phyloP scores from a whole-genome alignment of 1,140 invertebrate genomes.

The Drosophila mayri region DNA sequence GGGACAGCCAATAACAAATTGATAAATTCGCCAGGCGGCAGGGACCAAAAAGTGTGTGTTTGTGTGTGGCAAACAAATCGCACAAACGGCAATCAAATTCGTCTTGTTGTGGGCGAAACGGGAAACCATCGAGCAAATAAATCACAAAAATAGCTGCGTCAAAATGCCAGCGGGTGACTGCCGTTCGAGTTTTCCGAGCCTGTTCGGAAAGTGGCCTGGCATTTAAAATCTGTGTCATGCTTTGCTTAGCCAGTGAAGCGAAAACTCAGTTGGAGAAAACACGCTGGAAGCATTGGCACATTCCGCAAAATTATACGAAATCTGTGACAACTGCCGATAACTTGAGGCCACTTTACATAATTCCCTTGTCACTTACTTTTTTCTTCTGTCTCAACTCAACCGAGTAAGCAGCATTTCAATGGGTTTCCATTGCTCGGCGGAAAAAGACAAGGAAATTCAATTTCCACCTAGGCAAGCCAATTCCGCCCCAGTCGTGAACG shows the following conservation, averaged over 20 bases:
- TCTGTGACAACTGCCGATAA: slow-evolving; percentile 67
- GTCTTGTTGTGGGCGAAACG: slow-evolving; percentile 36
- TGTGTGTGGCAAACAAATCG: slow-evolving; percentile 23
- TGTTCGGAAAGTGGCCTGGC: slow-evolving; percentile 10
- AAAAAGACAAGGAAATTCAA: slow-evolving; percentile 67
- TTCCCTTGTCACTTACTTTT: slow-evolving; percentile 54
- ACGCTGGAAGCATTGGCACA: slow-evolving; percentile 24
- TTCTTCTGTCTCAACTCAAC: slow-evolving; percentile 6
- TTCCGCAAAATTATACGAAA: slow-evolving; percentile 65
- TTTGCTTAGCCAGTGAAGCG: slow-evolving; percentile 37
- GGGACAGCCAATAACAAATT: slow-evolving; percentile 28
- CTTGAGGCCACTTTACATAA: slow-evolving; percentile 75
- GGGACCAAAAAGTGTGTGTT: slow-evolving; percentile 13
- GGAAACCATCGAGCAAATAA: slow-evolving; percentile 45
- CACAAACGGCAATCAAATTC: slow-evolving; percentile 48
- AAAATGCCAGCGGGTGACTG: slow-evolving; percentile 18
- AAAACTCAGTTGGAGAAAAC: slow-evolving; percentile 15
- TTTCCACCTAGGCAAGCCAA: slow-evolving; percentile 48
- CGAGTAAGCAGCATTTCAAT: slow-evolving; percentile 22
- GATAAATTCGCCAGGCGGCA: slow-evolving; percentile 44
- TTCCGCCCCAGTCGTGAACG: slow-evolving; percentile 5
- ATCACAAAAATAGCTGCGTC: slow-evolving; percentile 59
- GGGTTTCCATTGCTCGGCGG: not conserved
- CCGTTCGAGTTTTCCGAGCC: not conserved
- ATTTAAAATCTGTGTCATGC: slow-evolving; percentile 30